Base-by-base conservation (phyloP, 2,888 invertebrate genomes). In the Unio delphinus region DNA sequence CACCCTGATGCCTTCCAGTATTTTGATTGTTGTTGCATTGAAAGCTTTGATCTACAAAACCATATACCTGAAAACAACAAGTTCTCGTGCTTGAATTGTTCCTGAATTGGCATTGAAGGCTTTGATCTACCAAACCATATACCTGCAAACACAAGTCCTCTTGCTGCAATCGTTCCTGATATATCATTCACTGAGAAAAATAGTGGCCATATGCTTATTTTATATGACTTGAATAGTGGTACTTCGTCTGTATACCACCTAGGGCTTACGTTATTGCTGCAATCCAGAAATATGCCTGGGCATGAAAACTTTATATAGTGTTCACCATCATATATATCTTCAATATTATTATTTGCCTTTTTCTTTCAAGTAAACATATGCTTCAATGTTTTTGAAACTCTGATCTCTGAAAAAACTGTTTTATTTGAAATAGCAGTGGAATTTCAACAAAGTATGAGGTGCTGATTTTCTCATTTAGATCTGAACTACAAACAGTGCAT, bases 181-280 rank as follows among this genome's bases (percentile, higher is more conserved):
- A 65, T 55, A 4, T 69, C 65, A 65, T 69, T 69, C 15, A 69
- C n/a, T 8, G 65, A 23, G 11, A 69, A n/a, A 15, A 55, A 64
- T 0, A 69, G 18, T 30, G 69, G 69, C 64, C 64, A 64, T 18
- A 69, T 20, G 45, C 58, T 30, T 20, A 58, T 34, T 60, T 69
- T 69, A 6, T 65, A 65, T 3, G 69, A 69, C 34, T 69, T 69
- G 18, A 69, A 69, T 5, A 69, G 17, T 28, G 57, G 65, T 4
- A 65, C 65, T 15, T 65, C 69, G 65, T 69, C 68, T n/a, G 62
- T 63, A 64, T 64, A 63, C 63, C 63, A 65, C n/a, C 55, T 34
- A 4, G 65, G 28, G 34, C 65, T 58, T 23, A 69, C 6, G 60
- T 69, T 64, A 61, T 65, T 60, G n/a, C 5, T n/a, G n/a, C 54